A percentile compares a stretch with the other conserved stretches of the same genome.
These are phyloP conservation scores for Oscheius sp. DNA, from an alignment of 2,888 invertebrate species.

Conservation along the genomic window DNA sequence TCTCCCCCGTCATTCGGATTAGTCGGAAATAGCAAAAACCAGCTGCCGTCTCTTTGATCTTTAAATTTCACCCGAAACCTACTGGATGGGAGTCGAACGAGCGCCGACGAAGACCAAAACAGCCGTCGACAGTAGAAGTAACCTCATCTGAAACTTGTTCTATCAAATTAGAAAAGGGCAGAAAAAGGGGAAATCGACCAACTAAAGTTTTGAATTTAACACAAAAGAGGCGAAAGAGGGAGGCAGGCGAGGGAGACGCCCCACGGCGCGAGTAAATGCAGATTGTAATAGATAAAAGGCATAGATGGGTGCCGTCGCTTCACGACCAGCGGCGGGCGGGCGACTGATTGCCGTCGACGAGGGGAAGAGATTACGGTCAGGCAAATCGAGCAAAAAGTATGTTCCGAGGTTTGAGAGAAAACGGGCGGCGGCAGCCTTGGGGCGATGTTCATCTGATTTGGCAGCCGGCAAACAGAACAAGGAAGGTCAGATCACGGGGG, in stretches of 20 bases:
- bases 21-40: neutral
- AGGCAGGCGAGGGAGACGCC: neutral
- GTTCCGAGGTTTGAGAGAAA: neutral
- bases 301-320: neutral
- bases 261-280: neutral
- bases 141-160: neutral
- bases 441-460: too few species aligned
- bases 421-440: constrained; percentile 18
- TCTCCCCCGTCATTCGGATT: neutral
- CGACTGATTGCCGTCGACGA: neutral
- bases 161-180: neutral
- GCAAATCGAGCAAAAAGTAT: constrained; percentile 1
- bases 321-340: neutral
- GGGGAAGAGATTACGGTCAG: constrained; percentile 22
- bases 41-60: neutral
- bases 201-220: neutral
- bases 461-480: too few species aligned
- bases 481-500: too few species aligned
- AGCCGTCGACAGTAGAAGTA: neutral
- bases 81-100: constrained; percentile 22
- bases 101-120: constrained; percentile 2
- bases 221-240: neutral
- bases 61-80: neutral
- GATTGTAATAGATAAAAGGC: neutral
- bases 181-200: too few species aligned